Conservation (phyloP, 2,797 vertebrate species). For the Leuciscus waleckii region DNA sequence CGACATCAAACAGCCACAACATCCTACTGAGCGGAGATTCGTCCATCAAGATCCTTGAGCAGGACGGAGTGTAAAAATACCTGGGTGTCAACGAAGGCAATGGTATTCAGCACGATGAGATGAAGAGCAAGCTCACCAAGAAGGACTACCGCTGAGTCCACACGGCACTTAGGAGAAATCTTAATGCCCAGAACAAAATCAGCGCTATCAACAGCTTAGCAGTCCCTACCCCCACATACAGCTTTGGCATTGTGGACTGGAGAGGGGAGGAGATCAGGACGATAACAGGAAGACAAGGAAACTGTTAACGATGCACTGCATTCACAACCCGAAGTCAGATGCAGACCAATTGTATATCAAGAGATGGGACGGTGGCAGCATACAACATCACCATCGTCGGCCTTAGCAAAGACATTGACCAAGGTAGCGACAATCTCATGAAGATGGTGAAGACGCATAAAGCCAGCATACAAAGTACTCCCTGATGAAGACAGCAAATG, state of each 20-base stretch:
- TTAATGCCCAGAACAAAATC: too few relatives aligned
- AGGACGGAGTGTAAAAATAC: too few relatives aligned
- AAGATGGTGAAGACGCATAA: too few relatives aligned
- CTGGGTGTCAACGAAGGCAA: neutral
- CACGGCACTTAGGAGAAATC: too few relatives aligned
- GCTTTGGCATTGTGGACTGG: neutral
- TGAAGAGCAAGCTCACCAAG: neutral
- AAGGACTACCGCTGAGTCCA: neutral
- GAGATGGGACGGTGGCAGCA: accelerated
- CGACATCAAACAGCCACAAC: too few relatives aligned
- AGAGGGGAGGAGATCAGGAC: neutral
- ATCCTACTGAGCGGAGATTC: too few relatives aligned
- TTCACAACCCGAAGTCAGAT: neutral
- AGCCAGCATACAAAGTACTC: too few relatives aligned
- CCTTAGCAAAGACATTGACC: too few relatives aligned
- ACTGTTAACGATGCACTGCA: neutral
- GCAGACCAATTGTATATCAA: neutral
- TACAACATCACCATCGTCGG: too few relatives aligned
- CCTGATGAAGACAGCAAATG: neutral
- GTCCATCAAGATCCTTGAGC: too few relatives aligned
- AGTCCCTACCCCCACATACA: neutral
- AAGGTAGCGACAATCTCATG: neutral
- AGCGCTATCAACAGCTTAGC: neutral
- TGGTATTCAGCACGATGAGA: neutral
- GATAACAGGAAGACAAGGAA: neutral